phyloP scores from a whole-genome alignment of 2,113 vertebrate genomes.

The Brachionichthys hirsutus region DNA sequence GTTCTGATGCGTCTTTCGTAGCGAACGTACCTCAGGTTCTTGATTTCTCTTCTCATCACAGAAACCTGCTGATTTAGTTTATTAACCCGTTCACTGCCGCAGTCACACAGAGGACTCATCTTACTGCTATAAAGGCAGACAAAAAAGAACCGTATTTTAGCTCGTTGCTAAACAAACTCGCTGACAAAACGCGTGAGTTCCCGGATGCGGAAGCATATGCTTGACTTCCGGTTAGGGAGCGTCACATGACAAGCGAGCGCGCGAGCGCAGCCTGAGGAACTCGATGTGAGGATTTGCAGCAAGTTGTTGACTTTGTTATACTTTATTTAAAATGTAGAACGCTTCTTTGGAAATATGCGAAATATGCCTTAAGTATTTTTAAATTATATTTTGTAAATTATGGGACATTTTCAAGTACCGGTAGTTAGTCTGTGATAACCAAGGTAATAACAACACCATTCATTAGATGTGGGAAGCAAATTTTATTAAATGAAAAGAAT shows the following conservation, averaged over 20 bases:
- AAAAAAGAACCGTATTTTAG: not conserved
- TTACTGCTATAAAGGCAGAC: not conserved
- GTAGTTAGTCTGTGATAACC: not conserved
- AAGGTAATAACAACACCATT: not conserved
- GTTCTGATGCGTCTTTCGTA: not conserved
- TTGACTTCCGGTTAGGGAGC: constrained; percentile 23
- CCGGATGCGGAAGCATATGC: constrained; percentile 27
- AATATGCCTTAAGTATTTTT: too few species aligned
- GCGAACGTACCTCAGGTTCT: constrained; percentile 76
- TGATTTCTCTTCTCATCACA: constrained; percentile 79
- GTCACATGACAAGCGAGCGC: constrained; percentile 7
- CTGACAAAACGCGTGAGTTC: not conserved
- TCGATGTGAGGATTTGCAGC: fast-evolving
- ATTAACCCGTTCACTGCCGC: constrained; percentile 41
- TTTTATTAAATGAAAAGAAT: constrained; percentile 54
- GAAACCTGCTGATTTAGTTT: constrained; percentile 74
- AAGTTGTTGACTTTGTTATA: not conserved
- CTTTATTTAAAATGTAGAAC: not conserved
- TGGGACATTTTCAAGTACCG: too few species aligned
- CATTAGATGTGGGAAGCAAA: constrained; percentile 31
- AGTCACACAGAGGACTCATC: constrained; percentile 63
- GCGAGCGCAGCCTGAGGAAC: too few species aligned
- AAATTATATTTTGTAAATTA: too few species aligned
- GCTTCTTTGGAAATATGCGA: too few species aligned
- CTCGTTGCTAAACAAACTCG: not conserved